Evolutionary conservation across 1,140 invertebrate genomes (phyloP).

Genomic region (Orchesella cincta): DNA sequence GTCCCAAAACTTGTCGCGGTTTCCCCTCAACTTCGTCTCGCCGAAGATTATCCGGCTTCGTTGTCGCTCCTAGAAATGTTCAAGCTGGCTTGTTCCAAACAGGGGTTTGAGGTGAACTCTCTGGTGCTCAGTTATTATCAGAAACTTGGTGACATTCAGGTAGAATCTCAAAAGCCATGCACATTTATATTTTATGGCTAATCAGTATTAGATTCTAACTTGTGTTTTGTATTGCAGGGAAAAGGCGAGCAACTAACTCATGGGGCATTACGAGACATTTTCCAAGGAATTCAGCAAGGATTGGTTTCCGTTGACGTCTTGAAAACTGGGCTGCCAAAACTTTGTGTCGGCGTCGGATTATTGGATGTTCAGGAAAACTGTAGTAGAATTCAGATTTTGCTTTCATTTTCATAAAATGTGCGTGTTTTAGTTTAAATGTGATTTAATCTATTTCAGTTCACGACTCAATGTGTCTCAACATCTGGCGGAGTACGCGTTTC

Average conservation of each 20-base stretch:
- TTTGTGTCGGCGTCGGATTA: constrained; percentile 90
- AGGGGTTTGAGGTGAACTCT: constrained; percentile 79
- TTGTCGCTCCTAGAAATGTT: constrained; percentile 90
- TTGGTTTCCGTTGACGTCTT: constrained; percentile 83
- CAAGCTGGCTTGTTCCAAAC: constrained; percentile 79
- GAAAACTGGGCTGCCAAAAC: constrained; percentile 87
- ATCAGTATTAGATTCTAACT: background rate
- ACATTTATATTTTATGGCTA: constrained; percentile 53
- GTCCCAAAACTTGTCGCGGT: constrained; percentile 92
- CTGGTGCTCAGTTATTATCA: constrained; percentile 91
- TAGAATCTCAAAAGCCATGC: too few species aligned
- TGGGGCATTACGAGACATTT: constrained; percentile 82
- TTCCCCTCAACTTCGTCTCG: constrained; percentile 89
- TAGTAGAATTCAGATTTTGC: constrained; percentile 55
- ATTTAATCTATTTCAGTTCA: too few species aligned
- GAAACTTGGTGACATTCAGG: constrained; percentile 82
- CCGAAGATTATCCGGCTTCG: constrained; percentile 93
- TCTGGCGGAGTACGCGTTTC: constrained; percentile 91
- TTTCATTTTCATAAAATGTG: too few species aligned
- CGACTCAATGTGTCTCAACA: constrained; percentile 84
- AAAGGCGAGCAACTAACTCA: constrained; percentile 83
- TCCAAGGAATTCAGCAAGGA: constrained; percentile 86
- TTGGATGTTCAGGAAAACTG: constrained; percentile 97
- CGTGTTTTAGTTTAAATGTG: too few species aligned
- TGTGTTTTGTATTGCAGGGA: constrained; percentile 55